Percentiles rank a stretch among this genome's conserved stretches.
These are phyloP conservation scores for Sebastes kiyomatsui DNA, from an alignment of 2,797 vertebrate species.

Conservation along the genomic window DNA sequence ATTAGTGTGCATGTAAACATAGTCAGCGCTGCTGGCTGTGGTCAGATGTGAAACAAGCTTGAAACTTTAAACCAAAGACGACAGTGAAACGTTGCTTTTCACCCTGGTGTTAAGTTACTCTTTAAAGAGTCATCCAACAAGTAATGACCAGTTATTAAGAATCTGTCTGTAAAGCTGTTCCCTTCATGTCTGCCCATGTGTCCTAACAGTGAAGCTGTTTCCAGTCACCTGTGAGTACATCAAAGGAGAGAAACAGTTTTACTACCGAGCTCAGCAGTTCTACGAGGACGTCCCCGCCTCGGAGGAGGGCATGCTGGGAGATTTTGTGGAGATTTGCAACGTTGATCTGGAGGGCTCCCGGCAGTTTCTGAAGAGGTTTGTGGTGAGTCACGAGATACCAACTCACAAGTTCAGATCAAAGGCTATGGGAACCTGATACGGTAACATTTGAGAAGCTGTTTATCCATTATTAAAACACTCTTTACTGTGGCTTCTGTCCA, in stretches of 20 bases:
- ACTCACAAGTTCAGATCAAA: background rate
- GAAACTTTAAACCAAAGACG: background rate
- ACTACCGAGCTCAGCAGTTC: conserved; percentile 93
- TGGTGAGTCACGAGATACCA: conserved; percentile 83
- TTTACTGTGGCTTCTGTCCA: background rate
- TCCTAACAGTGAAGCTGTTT: conserved; percentile 91
- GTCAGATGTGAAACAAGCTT: background rate
- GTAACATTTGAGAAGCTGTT: background rate
- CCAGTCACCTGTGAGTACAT: conserved; percentile 95
- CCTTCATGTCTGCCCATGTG: background rate
- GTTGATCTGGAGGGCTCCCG: conserved; percentile 90
- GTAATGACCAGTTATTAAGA: background rate
- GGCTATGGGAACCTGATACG: background rate
- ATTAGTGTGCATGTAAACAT: background rate
- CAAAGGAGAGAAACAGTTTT: conserved; percentile 96
- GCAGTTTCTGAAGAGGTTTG: conserved; percentile 91
- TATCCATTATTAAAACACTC: background rate
- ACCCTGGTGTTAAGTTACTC: background rate
- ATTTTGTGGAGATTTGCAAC: conserved; percentile 90
- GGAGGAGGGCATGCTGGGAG: conserved; percentile 97
- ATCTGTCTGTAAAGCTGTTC: background rate
- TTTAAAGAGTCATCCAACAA: background rate
- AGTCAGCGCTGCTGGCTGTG: background rate
- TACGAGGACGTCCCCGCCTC: conserved; percentile 92
- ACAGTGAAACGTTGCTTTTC: background rate